Conservation (phyloP, 92 coral and sea anemone genomes). For the Porites divaricata region DNA sequence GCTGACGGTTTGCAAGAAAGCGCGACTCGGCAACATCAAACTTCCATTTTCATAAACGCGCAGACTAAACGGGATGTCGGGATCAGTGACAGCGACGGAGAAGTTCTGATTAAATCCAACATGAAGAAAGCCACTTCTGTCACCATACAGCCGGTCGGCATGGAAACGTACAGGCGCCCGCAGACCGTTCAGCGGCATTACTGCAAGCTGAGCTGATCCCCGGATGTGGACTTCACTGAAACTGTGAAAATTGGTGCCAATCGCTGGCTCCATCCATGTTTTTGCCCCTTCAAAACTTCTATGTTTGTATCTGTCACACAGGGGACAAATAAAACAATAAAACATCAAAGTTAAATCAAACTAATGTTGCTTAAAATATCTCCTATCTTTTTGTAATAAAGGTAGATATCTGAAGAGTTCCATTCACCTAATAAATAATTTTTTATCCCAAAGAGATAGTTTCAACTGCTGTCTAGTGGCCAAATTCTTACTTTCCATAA, state of each 20-base stretch:
- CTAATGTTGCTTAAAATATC: not conserved
- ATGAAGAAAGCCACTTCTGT: conserved; percentile 91
- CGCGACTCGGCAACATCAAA: conserved; percentile 82
- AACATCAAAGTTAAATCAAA: not conserved
- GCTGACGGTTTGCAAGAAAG: conserved; percentile 88
- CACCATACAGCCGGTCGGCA: conserved; percentile 87
- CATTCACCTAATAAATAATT: too few relatives aligned
- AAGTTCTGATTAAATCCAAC: conserved; percentile 91
- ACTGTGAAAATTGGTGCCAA: conserved; percentile 69
- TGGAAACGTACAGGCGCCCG: conserved; percentile 65
- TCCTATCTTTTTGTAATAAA: not conserved
- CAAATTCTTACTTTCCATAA: too few relatives aligned
- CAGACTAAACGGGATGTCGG: conserved; percentile 94
- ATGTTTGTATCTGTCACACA: conserved; percentile 71
- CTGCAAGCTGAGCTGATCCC: conserved; percentile 91
- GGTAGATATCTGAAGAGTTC: too few relatives aligned
- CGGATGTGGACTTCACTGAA: conserved; percentile 86
- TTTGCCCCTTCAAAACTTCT: conserved; percentile 84
- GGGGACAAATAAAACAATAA: not conserved
- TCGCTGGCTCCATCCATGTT: conserved; percentile 94
- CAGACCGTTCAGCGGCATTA: conserved; percentile 65
- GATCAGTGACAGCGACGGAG: conserved; percentile 86
- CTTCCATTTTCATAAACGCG: conserved; percentile 95
- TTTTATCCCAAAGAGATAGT: too few relatives aligned
- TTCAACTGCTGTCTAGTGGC: too few relatives aligned